Percentiles rank a stretch among this genome's conserved stretches.
Evolutionary conservation across 92 coral and sea anemone genomes (phyloP).

Genomic region (Micromussa lordhowensis): DNA sequence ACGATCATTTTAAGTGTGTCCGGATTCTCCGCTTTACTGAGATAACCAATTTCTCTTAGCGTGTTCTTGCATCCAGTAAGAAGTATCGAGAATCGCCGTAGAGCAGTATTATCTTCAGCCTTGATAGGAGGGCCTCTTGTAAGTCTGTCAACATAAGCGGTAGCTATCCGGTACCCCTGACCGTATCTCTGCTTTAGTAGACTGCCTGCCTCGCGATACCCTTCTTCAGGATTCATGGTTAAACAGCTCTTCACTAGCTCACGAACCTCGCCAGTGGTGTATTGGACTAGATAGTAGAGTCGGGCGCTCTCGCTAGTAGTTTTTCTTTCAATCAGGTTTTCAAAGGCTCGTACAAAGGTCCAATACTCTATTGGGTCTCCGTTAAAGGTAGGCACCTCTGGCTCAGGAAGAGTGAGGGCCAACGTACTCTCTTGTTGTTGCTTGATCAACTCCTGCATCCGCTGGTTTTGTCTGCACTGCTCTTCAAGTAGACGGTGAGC

Average conservation of each 20-base stretch:
- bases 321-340: slow-evolving; percentile 9
- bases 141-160: too few species aligned
- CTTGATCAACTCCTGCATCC: not conserved
- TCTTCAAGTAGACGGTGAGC: not conserved
- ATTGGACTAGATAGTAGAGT: not conserved
- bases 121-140: too few species aligned
- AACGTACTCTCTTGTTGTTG: slow-evolving; percentile 21
- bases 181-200: too few species aligned
- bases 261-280: too few species aligned
- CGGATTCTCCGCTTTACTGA: not conserved
- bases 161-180: too few species aligned
- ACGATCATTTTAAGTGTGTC: slow-evolving; percentile 27
- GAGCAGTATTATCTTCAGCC: too few species aligned
- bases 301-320: slow-evolving; percentile 13
- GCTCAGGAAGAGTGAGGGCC: slow-evolving; percentile 11
- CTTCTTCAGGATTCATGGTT: too few species aligned
- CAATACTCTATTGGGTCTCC: slow-evolving; percentile 23
- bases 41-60: too few species aligned
- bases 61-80: not conserved
- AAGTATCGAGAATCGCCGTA: too few species aligned
- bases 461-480: not conserved
- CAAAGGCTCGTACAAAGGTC: not conserved
- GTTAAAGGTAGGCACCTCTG: not conserved
- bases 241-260: too few species aligned
- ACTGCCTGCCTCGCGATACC: too few species aligned